phyloP scores from a whole-genome alignment of 1,140 invertebrate species.

The Zaprionus africanus region DNA sequence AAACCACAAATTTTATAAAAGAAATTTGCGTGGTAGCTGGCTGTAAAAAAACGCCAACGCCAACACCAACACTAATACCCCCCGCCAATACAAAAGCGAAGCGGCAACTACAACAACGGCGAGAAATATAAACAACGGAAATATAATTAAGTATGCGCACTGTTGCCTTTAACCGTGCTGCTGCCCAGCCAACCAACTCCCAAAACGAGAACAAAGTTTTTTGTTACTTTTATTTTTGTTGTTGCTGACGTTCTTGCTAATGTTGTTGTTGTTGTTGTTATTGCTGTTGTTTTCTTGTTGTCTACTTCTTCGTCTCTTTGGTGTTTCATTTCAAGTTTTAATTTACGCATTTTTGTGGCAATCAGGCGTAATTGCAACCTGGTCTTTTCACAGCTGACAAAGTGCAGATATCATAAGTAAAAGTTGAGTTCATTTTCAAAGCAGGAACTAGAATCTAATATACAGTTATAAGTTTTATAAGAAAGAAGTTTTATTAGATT shows the following conservation, averaged over 20 bases:
- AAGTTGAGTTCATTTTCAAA: slow-evolving; percentile 8
- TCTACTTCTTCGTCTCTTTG: slow-evolving; percentile 17
- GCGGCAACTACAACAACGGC: slow-evolving; percentile 21
- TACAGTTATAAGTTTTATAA: no score
- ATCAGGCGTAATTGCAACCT: slow-evolving; percentile 69
- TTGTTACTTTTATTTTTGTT: slow-evolving; percentile 42
- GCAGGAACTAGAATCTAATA: no score
- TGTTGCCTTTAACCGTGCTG: slow-evolving; percentile 59
- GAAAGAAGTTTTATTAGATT: not conserved
- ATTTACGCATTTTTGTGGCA: slow-evolving; percentile 69
- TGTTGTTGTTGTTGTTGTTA: slow-evolving; percentile 6
- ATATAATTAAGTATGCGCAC: slow-evolving; percentile 78
- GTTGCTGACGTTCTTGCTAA: slow-evolving; percentile 1
- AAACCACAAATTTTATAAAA: slow-evolving; percentile 66
- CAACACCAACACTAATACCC: slow-evolving; percentile 3
- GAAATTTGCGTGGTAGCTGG: slow-evolving; percentile 39
- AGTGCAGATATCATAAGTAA: not conserved
- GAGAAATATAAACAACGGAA: slow-evolving; percentile 64
- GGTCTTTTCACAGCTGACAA: slow-evolving; percentile 27
- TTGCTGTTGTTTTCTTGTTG: slow-evolving; percentile 11
- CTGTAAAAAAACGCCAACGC: slow-evolving; percentile 10
- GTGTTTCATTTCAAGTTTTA: slow-evolving; percentile 61
- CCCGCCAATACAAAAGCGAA: not conserved
- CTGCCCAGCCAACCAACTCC: slow-evolving; percentile 12
- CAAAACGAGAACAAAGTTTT: slow-evolving; percentile 41